Conservation (phyloP, 1,140 invertebrate genomes). For the Drosophila kikkawai region DNA sequence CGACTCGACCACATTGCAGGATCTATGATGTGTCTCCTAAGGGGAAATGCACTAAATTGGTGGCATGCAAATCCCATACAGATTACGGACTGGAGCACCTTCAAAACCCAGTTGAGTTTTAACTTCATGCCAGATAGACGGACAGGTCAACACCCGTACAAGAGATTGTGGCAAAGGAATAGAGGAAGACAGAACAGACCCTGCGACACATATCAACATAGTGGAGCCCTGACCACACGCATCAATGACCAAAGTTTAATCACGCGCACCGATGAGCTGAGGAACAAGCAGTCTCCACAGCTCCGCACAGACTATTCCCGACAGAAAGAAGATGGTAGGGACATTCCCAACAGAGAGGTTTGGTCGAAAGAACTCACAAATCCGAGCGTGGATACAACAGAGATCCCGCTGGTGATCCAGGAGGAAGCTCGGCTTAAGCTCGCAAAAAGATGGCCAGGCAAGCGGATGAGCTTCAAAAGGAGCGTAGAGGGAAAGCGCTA, state of each 20-base stretch:
- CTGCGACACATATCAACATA: background rate
- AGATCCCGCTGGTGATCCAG: background rate
- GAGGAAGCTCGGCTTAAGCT: background rate
- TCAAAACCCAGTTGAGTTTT: background rate
- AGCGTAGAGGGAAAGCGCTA: background rate
- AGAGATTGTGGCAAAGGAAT: background rate
- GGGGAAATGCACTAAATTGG: background rate
- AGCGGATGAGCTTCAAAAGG: background rate
- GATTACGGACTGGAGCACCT: background rate
- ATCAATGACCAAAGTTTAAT: too few relatives aligned
- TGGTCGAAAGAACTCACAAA: background rate
- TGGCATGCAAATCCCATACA: background rate
- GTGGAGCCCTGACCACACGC: background rate
- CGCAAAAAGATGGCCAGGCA: background rate
- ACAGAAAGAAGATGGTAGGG: too few relatives aligned
- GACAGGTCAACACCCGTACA: background rate
- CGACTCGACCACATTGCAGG: background rate
- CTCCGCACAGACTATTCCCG: too few relatives aligned
- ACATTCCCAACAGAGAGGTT: too few relatives aligned
- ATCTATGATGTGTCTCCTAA: background rate
- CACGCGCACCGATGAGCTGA: too few relatives aligned
- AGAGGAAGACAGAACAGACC: background rate
- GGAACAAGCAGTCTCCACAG: too few relatives aligned
- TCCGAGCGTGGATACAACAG: background rate
- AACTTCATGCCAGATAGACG: background rate